Base-by-base conservation (phyloP, 2,113 vertebrate species). In the Hepsetus odoe region DNA sequence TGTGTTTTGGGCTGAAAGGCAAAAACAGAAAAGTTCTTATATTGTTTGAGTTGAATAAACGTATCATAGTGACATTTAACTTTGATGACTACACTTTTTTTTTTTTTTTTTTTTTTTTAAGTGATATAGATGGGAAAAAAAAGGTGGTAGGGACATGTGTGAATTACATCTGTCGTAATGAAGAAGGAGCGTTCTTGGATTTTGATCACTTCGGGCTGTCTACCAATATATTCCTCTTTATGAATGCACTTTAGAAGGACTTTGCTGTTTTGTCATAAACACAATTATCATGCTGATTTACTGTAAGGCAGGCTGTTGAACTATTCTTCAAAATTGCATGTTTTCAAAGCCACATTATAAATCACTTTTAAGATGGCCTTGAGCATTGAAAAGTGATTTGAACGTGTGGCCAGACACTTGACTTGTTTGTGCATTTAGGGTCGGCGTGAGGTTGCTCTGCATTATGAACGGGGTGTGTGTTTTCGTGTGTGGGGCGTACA, bases 221-320 rank as follows among this genome's bases (percentile, higher is more conserved):
- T 66, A 6, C 33, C 58, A 8, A 72, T 77, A 58, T 65, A 72
- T 65, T 78, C 79, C 22, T 49, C 12, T 65, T 65, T 46, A 38
- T 75, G n/a, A 70, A 82, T 70, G 65, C 56, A 69, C 2, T 59
- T 49, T 49, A 42, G 40, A 72, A 65, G 66, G 62, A 70, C 64
- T 75, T 66, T 65, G 68, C 69, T 79, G 67, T 59, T n/a, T n/a
- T 71, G 67, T 79, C 85, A 88, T 82, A 87, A 86, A 86, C 76
- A 73, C 79, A 76, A 58, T 87, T 83, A 86, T 80, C 81, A 35
- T 84, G 44, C 30, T 87, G 86, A 91, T 89, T 88, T 88, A 90
- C 76, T 51, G 22, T 38, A 53, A 4, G 30, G 30, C 32, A 68
- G 58, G 51, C 69, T 72, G 59, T 76, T 46, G 61, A 77, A 72